phyloP scores from a whole-genome alignment of 92 coral and sea anemone genomes.

The Zoanthus solanderi region DNA sequence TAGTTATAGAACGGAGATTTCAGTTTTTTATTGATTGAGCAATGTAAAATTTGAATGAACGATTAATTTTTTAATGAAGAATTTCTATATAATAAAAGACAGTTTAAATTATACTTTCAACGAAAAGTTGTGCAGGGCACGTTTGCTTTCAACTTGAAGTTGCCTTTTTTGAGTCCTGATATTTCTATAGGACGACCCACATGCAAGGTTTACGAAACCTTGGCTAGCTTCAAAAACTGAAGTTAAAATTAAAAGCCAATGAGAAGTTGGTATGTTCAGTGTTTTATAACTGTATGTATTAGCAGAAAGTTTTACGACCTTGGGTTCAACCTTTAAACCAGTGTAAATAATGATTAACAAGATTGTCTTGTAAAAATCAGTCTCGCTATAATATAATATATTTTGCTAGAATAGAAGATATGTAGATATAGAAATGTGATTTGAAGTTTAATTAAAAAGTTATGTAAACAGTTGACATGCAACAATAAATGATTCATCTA shows the following conservation, averaged over 20 bases:
- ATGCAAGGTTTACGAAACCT: background rate
- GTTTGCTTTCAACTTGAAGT: background rate
- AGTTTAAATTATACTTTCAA: background rate
- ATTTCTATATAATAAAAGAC: background rate
- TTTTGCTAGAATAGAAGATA: constrained; percentile 36
- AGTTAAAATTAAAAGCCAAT: too few species aligned
- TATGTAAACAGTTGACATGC: constrained; percentile 22
- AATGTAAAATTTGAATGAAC: background rate
- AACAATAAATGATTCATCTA: background rate
- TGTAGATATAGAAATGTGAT: constrained; percentile 19
- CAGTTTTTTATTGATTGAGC: background rate
- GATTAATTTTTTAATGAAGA: background rate
- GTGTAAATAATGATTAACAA: constrained; percentile 13
- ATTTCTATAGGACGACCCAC: background rate
- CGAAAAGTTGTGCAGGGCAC: background rate
- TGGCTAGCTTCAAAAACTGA: background rate
- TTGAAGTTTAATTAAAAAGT: background rate
- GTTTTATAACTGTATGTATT: background rate
- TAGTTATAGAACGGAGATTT: background rate
- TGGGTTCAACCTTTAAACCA: background rate
- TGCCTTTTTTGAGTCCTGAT: background rate
- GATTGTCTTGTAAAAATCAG: constrained; percentile 7
- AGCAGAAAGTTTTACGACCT: background rate
- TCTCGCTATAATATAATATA: constrained; percentile 25
- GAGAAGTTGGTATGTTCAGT: background rate